Base-by-base conservation (phyloP, 2,797 vertebrate species). In the Sternarchorhynchus goeldii region DNA sequence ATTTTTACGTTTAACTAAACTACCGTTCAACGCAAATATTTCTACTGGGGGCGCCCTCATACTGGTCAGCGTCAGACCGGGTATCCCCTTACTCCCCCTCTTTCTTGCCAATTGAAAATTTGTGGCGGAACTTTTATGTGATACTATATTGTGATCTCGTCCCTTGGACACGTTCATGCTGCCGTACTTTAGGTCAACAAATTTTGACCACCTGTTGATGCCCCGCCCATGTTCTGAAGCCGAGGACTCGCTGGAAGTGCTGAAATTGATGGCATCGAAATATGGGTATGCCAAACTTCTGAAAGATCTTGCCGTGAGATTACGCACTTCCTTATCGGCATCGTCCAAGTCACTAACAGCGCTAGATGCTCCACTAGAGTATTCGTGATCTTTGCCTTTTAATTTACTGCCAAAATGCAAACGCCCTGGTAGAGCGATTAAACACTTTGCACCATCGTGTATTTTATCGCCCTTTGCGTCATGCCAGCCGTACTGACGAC, bases 311-410 rank as follows among this genome's bases (percentile, higher is more conserved):
- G 95, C 94, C 1, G 96, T 98, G 83, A 98, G 92, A 87, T 89
- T 96, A 66, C 96, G 94, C 89, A 99, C 97, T 88, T 99, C 97
- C 78, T 97, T 95, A 90, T 99, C 97, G 0, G 96, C 96, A 64
- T 98, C 97, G 77, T 99, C 97, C 83, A 95, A 90, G 83, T 99
- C 97, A 73, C 97, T 98, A 78, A 96, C 94, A 0, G 93, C 95
- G 39, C 95, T 95, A 89, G 96, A 98, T 66, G 95, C 94, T 0
- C 96, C 94, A 79, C 96, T 98, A 57, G 95, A 96, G 74, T 92
- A 91, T 55, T 92, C 95, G 2, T 88, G 87, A 85, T 96, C 92
- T 82, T 90, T 93, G 1, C 91, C 86, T 77, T 86, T 90, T 16
- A 87, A 32, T 81, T 85, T 92, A 62, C 81, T 84, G 63, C 92